These are phyloP conservation scores for Epinotia ramella DNA, from an alignment of 2,888 invertebrate species.

Conservation along the genomic window DNA sequence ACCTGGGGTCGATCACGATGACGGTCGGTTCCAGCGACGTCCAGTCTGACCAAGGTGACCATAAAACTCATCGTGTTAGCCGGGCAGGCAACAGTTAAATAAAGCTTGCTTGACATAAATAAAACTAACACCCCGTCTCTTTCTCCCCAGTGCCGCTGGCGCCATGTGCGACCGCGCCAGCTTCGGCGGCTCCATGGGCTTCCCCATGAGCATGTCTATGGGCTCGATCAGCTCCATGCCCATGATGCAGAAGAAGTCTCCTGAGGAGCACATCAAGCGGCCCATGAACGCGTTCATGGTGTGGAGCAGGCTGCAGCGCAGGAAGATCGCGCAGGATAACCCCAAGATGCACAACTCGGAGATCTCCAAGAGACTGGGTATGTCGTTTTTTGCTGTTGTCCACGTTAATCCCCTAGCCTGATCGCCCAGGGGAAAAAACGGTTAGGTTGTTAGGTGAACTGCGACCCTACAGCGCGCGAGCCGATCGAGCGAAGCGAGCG, in stretches of 20 bases:
- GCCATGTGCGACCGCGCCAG: slow-evolving; percentile 89
- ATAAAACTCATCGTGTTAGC: too few relatives aligned
- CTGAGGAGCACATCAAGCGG: slow-evolving; percentile 96
- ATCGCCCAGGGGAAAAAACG: too few relatives aligned
- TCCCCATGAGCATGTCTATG: slow-evolving; percentile 84
- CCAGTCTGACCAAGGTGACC: too few relatives aligned
- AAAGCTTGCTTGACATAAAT: background rate
- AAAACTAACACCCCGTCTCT: slow-evolving; percentile 8
- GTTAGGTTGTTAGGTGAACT: too few relatives aligned
- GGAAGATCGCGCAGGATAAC: slow-evolving; percentile 98
- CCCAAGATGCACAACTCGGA: slow-evolving; percentile 99
- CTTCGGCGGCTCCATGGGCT: slow-evolving; percentile 87
- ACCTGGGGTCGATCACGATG: too few relatives aligned
- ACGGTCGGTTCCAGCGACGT: too few relatives aligned
- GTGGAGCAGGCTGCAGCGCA: slow-evolving; percentile 96
- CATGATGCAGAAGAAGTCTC: slow-evolving; percentile 84
- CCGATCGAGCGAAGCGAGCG: too few relatives aligned
- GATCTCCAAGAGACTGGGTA: slow-evolving; percentile 96
- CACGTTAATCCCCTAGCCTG: too few relatives aligned
- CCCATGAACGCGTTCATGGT: slow-evolving; percentile 99
- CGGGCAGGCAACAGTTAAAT: too few relatives aligned
- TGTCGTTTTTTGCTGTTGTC: too few relatives aligned
- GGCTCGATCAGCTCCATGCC: slow-evolving; percentile 84
- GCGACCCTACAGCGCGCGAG: too few relatives aligned
- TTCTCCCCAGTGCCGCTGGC: slow-evolving; percentile 87